These are phyloP conservation scores for Heterodera schachtii DNA, from an alignment of 1,140 invertebrate species.

Conservation along the genomic window DNA sequence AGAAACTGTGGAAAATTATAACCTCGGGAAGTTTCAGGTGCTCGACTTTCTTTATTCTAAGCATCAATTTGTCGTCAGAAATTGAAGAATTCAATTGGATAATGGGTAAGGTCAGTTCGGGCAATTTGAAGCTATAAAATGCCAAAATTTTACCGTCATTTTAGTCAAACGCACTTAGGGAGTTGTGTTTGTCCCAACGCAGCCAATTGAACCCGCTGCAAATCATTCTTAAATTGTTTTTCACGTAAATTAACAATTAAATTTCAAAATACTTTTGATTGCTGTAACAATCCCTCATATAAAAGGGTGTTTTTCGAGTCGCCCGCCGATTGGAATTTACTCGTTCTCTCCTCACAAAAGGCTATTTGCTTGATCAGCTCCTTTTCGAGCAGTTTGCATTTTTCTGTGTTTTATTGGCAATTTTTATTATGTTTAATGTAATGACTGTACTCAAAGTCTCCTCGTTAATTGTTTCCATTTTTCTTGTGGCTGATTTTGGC, in stretches of 20 bases:
- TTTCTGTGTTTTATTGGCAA: slow-evolving; percentile 4
- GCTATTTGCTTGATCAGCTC: slow-evolving; percentile 33
- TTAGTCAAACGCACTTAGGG: neutral
- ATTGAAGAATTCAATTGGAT: slow-evolving; percentile 39
- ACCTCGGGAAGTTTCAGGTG: slow-evolving; percentile 46
- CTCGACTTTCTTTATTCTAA: slow-evolving; percentile 39
- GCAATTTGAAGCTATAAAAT: slow-evolving; percentile 32
- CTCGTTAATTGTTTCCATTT: neutral
- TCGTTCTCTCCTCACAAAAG: slow-evolving; percentile 21
- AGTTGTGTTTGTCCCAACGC: slow-evolving; percentile 11
- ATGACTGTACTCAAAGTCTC: slow-evolving; percentile 20
- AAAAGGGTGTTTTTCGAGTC: slow-evolving; percentile 31
- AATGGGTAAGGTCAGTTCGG: slow-evolving; percentile 31
- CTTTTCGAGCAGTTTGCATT: slow-evolving; percentile 21
- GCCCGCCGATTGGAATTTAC: slow-evolving; percentile 37
- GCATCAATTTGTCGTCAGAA: slow-evolving; percentile 38
- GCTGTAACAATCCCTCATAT: slow-evolving; percentile 34
- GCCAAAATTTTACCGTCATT: no score
- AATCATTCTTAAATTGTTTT: slow-evolving; percentile 8
- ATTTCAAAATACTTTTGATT: slow-evolving; percentile 5
- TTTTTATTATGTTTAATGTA: neutral
- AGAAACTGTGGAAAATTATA: neutral
- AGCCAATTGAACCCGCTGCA: slow-evolving; percentile 17
- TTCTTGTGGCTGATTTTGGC: slow-evolving; percentile 9
- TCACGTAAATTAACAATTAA: neutral